Conservation (phyloP, 2,797 vertebrate species). For the Sebastes taczanowskii region DNA sequence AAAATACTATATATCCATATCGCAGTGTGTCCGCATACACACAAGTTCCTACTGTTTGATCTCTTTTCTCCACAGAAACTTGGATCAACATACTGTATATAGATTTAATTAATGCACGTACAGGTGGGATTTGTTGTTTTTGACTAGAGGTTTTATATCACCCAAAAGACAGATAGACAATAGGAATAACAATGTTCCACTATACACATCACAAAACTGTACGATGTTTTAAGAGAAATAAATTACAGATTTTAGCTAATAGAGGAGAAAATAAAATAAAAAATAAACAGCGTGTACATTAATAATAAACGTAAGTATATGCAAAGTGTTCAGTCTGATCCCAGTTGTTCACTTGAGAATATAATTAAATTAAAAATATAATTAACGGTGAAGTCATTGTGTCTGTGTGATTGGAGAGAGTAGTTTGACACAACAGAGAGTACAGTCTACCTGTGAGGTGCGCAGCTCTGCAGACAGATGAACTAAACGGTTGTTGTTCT, state of each 20-base stretch:
- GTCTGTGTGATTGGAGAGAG: background rate
- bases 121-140: background rate
- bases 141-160: background rate
- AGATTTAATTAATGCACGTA: background rate
- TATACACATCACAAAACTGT: background rate
- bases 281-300: background rate
- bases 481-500: constrained; percentile 88
- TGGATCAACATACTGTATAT: background rate
- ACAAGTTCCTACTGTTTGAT: background rate
- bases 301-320: background rate
- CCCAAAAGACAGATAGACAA: background rate
- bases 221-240: background rate
- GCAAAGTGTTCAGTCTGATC: background rate
- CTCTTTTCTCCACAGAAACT: background rate
- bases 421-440: background rate
- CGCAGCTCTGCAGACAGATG: constrained; percentile 86
- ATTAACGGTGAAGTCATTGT: background rate
- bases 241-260: background rate
- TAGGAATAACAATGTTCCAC: background rate
- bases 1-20: background rate
- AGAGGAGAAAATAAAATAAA: background rate
- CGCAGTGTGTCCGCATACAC: background rate
- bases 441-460: constrained; percentile 86
- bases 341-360: background rate
- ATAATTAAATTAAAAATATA: background rate